Percentiles rank a stretch among this genome's conserved stretches.
Conservation (phyloP, 2,888 invertebrate species). For the Ectropis crepuscularia region DNA sequence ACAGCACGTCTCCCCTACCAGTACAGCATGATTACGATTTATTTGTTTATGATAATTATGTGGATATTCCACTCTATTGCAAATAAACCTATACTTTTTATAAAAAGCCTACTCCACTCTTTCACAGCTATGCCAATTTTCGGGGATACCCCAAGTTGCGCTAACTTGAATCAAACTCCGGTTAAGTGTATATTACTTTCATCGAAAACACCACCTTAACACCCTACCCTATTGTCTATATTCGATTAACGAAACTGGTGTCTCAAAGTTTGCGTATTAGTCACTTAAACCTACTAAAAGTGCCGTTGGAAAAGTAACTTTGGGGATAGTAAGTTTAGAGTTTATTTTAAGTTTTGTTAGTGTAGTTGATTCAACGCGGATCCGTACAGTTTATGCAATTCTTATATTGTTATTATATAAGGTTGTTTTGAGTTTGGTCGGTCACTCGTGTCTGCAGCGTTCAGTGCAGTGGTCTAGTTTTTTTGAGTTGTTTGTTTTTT, state of each 20-base stretch:
- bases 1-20: no score
- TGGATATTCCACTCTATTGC: no score
- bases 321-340: constrained; percentile 26
- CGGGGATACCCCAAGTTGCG: constrained; percentile 80
- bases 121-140: constrained; percentile 50
- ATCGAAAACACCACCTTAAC: constrained; percentile 48
- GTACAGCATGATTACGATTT: no score
- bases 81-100: background rate
- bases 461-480: constrained; percentile 69
- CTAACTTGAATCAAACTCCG: constrained; percentile 72
- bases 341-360: constrained; percentile 39
- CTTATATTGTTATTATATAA: constrained; percentile 83
- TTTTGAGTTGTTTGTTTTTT: constrained; percentile 42
- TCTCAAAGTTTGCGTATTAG: constrained; percentile 41
- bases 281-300: constrained; percentile 41
- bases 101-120: constrained; percentile 57
- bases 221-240: constrained; percentile 35
- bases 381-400: constrained; percentile 79
- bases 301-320: constrained; percentile 39
- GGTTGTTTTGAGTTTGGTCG: constrained; percentile 63
- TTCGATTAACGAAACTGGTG: constrained; percentile 38
- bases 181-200: constrained; percentile 37
- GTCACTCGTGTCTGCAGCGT: constrained; percentile 69
- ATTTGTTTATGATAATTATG: no score
- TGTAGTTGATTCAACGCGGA: constrained; percentile 61